phyloP scores from a whole-genome alignment of 2,888 invertebrate species.

The Didymodactylos carnosus region DNA sequence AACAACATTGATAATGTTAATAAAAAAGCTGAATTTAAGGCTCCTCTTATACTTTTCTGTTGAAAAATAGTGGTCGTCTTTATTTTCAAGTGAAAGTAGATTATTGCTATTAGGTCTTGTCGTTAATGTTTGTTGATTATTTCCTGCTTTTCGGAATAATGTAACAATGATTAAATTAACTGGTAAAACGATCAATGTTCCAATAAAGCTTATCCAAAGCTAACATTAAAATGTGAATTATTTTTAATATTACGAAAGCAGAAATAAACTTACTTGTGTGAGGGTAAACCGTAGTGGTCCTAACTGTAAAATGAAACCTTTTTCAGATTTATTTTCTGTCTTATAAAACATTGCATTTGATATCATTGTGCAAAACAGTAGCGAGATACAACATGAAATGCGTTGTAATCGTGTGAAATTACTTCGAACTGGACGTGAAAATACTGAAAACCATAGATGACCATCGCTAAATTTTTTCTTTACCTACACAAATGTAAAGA shows the following conservation, averaged over 20 bases:
- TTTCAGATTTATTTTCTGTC: conserved; percentile 20
- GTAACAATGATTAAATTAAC: conserved; percentile 28
- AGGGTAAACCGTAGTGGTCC: conserved; percentile 37
- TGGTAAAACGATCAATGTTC: conserved; percentile 31
- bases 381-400: conserved; percentile 30
- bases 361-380: conserved; percentile 34
- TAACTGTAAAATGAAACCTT: conserved; percentile 32
- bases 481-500: too few species aligned
- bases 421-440: conserved; percentile 28
- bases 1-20: too few species aligned
- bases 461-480: conserved; percentile 32
- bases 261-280: conserved; percentile 24
- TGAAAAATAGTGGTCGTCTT: too few species aligned
- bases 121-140: not conserved
- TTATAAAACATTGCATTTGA: conserved; percentile 35
- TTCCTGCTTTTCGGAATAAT: conserved; percentile 25
- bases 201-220: conserved; percentile 28
- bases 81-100: too few species aligned
- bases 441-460: conserved; percentile 33
- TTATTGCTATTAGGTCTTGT: too few species aligned
- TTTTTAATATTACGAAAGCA: not conserved
- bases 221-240: not conserved
- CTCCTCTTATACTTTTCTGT: too few species aligned
- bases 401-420: conserved; percentile 34
- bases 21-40: too few species aligned